Percentiles rank a stretch among this genome's conserved stretches.
Evolutionary conservation across 53 echinoderm and acorn worm genomes (phyloP).

Genomic region (Luidia sarsii): DNA sequence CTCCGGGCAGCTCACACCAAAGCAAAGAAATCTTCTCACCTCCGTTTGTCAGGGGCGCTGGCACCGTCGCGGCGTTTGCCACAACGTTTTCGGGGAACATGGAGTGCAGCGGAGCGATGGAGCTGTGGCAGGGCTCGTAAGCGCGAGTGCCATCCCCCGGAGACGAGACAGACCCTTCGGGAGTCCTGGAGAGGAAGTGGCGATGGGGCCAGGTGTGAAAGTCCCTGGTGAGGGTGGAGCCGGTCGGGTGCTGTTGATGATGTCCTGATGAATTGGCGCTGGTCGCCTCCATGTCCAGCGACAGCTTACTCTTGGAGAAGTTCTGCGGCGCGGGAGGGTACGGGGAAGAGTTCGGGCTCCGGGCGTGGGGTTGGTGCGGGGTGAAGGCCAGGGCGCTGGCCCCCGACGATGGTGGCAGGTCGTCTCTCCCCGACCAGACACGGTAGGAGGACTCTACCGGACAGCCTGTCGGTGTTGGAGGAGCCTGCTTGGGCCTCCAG

Average conservation of each 20-base stretch:
- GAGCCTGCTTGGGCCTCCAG: neutral
- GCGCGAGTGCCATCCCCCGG: neutral
- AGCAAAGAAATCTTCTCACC: too few relatives aligned
- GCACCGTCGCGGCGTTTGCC: too few relatives aligned
- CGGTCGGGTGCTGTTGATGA: neutral
- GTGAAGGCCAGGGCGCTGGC: neutral
- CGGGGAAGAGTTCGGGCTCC: neutral
- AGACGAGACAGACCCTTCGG: neutral
- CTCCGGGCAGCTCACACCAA: too few relatives aligned
- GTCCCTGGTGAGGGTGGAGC: neutral
- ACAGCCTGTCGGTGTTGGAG: neutral
- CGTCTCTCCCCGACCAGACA: neutral
- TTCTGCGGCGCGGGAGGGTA: neutral
- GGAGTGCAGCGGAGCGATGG: too few relatives aligned
- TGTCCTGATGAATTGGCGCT: neutral
- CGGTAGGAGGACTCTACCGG: neutral
- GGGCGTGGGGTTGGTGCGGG: too few relatives aligned
- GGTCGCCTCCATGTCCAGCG: neutral
- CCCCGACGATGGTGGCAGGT: neutral
- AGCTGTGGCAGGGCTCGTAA: too few relatives aligned
- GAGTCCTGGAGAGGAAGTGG: neutral
- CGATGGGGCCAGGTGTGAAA: neutral
- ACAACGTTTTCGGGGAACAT: too few relatives aligned
- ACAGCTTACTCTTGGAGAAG: neutral
- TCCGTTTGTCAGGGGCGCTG: too few relatives aligned